A percentile compares a stretch with the other conserved stretches of the same genome.
These are phyloP conservation scores for Heliocidaris tuberculata DNA, from an alignment of 35 echinoderm and acorn worm species.

Conservation along the genomic window DNA sequence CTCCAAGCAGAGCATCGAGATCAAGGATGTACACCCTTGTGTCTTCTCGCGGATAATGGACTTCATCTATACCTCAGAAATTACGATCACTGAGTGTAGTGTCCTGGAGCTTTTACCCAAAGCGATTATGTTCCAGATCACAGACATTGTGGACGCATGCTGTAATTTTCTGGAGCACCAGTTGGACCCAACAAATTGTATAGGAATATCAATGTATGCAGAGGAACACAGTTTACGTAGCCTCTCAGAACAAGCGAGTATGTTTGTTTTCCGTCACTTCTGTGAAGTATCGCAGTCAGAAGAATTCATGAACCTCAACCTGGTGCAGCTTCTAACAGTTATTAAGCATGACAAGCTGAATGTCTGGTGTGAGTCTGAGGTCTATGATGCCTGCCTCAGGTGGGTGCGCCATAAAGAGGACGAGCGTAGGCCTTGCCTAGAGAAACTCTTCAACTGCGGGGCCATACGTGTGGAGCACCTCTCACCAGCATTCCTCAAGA, in stretches of 20 bases:
- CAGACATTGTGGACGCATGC: slow-evolving; percentile 81
- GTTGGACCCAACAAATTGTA: slow-evolving; percentile 93
- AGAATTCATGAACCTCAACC: slow-evolving; percentile 89
- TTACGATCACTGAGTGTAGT: slow-evolving; percentile 76
- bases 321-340: slow-evolving; percentile 69
- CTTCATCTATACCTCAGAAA: slow-evolving; percentile 92
- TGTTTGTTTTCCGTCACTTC: slow-evolving; percentile 86
- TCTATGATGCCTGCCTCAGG: slow-evolving; percentile 86
- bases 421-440: slow-evolving; percentile 70
- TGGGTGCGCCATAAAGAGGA: slow-evolving; percentile 86
- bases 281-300: slow-evolving; percentile 88
- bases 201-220: slow-evolving; percentile 88
- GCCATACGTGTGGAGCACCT: slow-evolving; percentile 84
- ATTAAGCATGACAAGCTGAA: slow-evolving; percentile 88
- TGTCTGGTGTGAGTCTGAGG: slow-evolving; percentile 94
- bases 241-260: slow-evolving; percentile 61
- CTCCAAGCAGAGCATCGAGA: slow-evolving; percentile 73
- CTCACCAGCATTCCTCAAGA: slow-evolving; percentile 88
- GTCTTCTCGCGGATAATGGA: slow-evolving; percentile 86
- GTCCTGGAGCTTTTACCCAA: slow-evolving; percentile 84
- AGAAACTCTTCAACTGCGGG: slow-evolving; percentile 79
- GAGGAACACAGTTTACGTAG: slow-evolving; percentile 68
- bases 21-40: slow-evolving; percentile 93
- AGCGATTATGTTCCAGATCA: slow-evolving; percentile 93
- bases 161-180: slow-evolving; percentile 85